These are phyloP conservation scores for Borostomias antarcticus DNA, from an alignment of 2,797 vertebrate genomes.

Conservation along the genomic window DNA sequence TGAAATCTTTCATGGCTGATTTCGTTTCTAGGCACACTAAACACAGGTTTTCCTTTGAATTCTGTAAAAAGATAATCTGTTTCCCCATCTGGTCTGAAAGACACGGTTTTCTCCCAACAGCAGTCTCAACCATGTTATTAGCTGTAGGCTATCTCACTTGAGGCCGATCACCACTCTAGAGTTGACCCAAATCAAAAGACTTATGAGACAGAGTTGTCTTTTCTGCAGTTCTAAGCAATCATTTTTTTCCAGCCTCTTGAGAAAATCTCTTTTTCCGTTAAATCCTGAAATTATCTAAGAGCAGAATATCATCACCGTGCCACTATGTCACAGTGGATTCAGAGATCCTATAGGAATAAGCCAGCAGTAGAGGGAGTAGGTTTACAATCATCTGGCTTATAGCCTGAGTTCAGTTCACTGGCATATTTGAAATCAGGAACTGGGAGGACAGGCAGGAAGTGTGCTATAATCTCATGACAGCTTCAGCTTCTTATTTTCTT, in stretches of 20 bases:
- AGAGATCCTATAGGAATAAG: constrained; percentile 24
- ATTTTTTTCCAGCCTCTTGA: constrained; percentile 17
- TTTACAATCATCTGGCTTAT: constrained; percentile 9
- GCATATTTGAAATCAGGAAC: constrained; percentile 8
- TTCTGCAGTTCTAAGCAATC: constrained; percentile 29
- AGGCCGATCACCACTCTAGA: constrained; percentile 35
- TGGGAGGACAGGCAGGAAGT: constrained; percentile 1
- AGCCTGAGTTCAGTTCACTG: background rate
- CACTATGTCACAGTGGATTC: constrained; percentile 15
- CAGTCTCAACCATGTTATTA: constrained; percentile 45
- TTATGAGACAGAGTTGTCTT: constrained; percentile 30
- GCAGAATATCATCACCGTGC: constrained; percentile 24
- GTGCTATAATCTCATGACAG: constrained; percentile 23
- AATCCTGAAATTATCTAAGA: constrained; percentile 20
- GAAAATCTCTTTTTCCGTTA: constrained; percentile 4
- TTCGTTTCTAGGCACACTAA: too few species aligned
- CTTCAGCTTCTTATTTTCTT: constrained; percentile 21
- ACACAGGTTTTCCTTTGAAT: too few species aligned
- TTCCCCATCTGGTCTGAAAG: too few species aligned
- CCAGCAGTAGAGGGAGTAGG: background rate
- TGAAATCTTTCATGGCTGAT: too few species aligned
- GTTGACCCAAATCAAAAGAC: constrained; percentile 40
- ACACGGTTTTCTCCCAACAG: constrained; percentile 42
- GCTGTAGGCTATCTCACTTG: constrained; percentile 53
- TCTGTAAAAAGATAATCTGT: too few species aligned